Evolutionary conservation across 2,797 vertebrate genomes (phyloP), one percentile per base, ranked within the genome.

Genomic region (Gobionotothen gibberifrons): DNA sequence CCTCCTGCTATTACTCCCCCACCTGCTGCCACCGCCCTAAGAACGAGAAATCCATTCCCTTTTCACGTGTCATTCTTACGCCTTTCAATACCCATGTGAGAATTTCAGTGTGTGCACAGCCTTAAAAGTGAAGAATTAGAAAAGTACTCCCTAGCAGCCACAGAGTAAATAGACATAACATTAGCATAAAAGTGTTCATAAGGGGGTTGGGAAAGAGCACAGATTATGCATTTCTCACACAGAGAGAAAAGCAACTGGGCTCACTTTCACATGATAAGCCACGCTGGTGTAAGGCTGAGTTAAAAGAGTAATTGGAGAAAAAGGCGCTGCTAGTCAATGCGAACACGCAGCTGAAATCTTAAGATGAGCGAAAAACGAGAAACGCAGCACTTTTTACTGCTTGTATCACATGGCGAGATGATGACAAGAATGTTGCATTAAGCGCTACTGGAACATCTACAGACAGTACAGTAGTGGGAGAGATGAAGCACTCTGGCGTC

Each of bases 91-190:
- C 14, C 39, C 22, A 36, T 40, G 53, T 55, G 57, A 44, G 52
- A 79, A 74, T 76, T 42, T 9, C 40, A 71, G 49, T 21, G 67
- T 43, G 67, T 43, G 42, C 44, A 1, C 26, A 19, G 61, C 62
- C 65, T 85, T 74, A 63, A 72, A 83, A 65, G 66, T 22, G 56
- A 83, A 66, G 54, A 68, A 78, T 68, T 72, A 65, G 49, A 62
- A 74, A 81, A 84, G 67, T 12, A 22, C 69, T 84, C 73, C 61
- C 60, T 22, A 43, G 79, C 65, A 83, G 60, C 76, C 70, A 56
- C 59, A 44, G 62, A 66, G 76, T 76, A 90, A 89, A 88, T 81
- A 85, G 74, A 89, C 71, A 69, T 66, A 63, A 75, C 69, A 90
- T 91, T 87, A 85, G 76, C 83, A 87, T 87, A 78, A 83, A 85